Conservation (phyloP, 2,797 vertebrate species). For the Lateolabrax maculatus region DNA sequence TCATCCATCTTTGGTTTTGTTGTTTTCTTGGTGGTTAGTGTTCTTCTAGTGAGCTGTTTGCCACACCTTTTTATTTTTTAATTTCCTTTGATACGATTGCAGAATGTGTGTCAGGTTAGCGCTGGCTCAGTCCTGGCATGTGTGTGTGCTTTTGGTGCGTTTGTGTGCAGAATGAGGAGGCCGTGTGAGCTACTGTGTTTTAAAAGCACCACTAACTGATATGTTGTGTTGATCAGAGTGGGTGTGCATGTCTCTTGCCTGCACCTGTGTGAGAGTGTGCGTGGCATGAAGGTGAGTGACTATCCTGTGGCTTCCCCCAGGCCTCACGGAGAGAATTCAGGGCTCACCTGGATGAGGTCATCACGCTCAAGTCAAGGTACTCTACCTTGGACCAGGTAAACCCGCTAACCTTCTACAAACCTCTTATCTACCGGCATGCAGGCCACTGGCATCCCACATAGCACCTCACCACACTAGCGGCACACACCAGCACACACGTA, state of each 20-base stretch:
- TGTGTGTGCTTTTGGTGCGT: slow-evolving; percentile 7
- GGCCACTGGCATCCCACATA: slow-evolving; percentile 69
- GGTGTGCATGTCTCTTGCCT: slow-evolving; percentile 57
- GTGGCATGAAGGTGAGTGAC: slow-evolving; percentile 80
- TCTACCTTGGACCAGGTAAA: slow-evolving; percentile 90
- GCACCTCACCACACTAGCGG: slow-evolving; percentile 61
- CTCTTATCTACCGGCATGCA: slow-evolving; percentile 81
- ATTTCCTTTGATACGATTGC: slow-evolving; percentile 50
- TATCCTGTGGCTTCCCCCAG: slow-evolving; percentile 86
- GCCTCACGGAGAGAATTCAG: slow-evolving; percentile 88
- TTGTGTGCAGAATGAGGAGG: slow-evolving; percentile 30
- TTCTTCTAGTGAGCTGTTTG: slow-evolving; percentile 46
- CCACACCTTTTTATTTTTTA: slow-evolving; percentile 28
- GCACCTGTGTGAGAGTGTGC: slow-evolving; percentile 40
- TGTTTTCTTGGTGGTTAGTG: slow-evolving; percentile 42
- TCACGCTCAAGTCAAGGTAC: slow-evolving; percentile 90
- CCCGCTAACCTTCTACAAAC: slow-evolving; percentile 74
- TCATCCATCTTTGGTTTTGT: slow-evolving; percentile 62
- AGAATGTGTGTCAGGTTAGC: slow-evolving; percentile 52
- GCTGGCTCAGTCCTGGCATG: slow-evolving; percentile 35
- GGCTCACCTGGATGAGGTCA: slow-evolving; percentile 89
- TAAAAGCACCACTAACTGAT: slow-evolving; percentile 57
- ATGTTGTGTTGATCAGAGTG: slow-evolving; percentile 48
- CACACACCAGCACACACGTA: slow-evolving; percentile 35
- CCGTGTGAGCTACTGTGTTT: slow-evolving; percentile 30